Evolutionary conservation across 2,113 vertebrate species (phyloP).

Genomic region (Istiophorus platypterus): DNA sequence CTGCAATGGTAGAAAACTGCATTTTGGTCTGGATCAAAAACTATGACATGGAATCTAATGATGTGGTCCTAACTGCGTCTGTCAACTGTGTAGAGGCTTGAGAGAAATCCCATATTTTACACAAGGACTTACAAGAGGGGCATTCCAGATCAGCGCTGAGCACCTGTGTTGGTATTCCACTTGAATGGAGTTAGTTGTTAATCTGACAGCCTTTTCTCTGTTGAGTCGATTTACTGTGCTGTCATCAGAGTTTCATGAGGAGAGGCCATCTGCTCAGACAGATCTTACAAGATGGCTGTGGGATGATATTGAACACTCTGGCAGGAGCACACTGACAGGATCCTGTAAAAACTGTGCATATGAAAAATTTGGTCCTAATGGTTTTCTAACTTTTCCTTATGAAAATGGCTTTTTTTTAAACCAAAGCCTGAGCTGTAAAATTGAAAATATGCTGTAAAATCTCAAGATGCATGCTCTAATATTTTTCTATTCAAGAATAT

Average conservation of each 20-base stretch:
- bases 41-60: background rate
- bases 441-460: background rate
- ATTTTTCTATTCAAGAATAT: background rate
- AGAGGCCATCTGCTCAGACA: conserved; percentile 74
- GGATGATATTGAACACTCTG: conserved; percentile 42
- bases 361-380: conserved; percentile 16
- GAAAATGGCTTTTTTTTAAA: conserved; percentile 13
- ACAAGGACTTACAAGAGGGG: background rate
- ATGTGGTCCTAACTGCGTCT: background rate
- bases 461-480: background rate
- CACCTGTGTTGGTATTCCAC: conserved; percentile 71
- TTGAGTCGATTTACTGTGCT: conserved; percentile 72
- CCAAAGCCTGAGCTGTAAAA: background rate
- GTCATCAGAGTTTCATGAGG: conserved; percentile 70
- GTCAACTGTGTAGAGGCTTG: background rate
- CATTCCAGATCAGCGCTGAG: conserved; percentile 35
- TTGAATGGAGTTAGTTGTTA: conserved; percentile 71
- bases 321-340: conserved; percentile 20
- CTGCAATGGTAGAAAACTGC: background rate
- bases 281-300: conserved; percentile 66
- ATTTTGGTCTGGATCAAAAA: background rate
- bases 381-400: background rate
- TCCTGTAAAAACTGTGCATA: conserved; percentile 15
- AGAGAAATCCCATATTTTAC: conserved; percentile 29
- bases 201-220: conserved; percentile 67